These are phyloP conservation scores for Platyura marginata DNA, from an alignment of 1,140 invertebrate genomes.

Conservation along the genomic window DNA sequence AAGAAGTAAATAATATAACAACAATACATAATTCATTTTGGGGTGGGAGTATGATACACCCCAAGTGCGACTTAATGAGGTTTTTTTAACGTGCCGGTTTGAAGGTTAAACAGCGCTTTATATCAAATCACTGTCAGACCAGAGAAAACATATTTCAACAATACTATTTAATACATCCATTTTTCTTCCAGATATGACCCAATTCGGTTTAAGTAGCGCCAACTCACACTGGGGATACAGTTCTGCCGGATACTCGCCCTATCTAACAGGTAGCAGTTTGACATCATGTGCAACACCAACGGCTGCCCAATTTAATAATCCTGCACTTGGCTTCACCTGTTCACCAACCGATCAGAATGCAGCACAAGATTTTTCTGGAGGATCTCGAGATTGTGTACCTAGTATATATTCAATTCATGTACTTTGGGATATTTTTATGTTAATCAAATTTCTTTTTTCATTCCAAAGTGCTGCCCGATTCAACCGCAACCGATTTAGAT, in stretches of 20 bases:
- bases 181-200: slow-evolving; percentile 44
- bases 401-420: slow-evolving; percentile 12
- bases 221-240: slow-evolving; percentile 71
- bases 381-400: slow-evolving; percentile 25
- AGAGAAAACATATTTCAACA: not conserved
- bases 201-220: slow-evolving; percentile 55
- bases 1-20: too few species aligned
- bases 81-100: too few species aligned
- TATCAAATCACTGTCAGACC: not conserved
- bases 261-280: slow-evolving; percentile 41
- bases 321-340: slow-evolving; percentile 40
- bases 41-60: too few species aligned
- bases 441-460: not conserved
- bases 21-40: too few species aligned
- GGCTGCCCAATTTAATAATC: slow-evolving; percentile 43
- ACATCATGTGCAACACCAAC: slow-evolving; percentile 44
- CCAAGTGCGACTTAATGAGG: too few species aligned
- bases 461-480: slow-evolving; percentile 50
- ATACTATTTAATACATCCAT: not conserved
- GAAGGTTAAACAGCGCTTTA: too few species aligned
- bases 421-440: not conserved
- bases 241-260: slow-evolving; percentile 62
- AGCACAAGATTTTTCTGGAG: slow-evolving; percentile 41
- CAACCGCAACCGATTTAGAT: slow-evolving; percentile 53
- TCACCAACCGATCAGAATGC: slow-evolving; percentile 48